Percentiles rank a stretch among this genome's conserved stretches.
Conservation (phyloP, 30 jellyfish, hydroid and myxozoan species). For the Catostylus mosaicus region DNA sequence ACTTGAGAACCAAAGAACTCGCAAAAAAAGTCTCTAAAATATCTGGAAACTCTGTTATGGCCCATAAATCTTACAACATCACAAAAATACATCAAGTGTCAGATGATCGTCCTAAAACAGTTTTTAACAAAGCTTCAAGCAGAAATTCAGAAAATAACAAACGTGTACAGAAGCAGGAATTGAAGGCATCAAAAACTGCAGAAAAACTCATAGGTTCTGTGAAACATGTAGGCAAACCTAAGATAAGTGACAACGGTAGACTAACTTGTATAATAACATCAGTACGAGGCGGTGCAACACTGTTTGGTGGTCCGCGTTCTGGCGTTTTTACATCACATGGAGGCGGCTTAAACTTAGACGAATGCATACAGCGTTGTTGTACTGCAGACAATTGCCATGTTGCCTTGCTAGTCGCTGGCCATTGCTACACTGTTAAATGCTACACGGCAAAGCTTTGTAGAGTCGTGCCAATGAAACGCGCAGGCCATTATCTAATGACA, state of each 20-base stretch:
- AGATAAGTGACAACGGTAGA: constrained; percentile 24
- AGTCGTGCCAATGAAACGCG: constrained; percentile 74
- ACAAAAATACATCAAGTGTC: too few species aligned
- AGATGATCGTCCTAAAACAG: too few species aligned
- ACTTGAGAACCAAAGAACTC: constrained; percentile 37
- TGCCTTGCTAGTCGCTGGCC: constrained; percentile 75
- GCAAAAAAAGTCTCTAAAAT: constrained; percentile 26
- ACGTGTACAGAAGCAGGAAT: neutral
- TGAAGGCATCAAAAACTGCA: neutral
- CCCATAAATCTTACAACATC: too few species aligned
- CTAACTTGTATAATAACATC: constrained; percentile 77
- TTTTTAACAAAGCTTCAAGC: too few species aligned
- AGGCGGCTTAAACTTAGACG: constrained; percentile 39
- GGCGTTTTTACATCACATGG: constrained; percentile 75
- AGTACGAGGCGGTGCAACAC: constrained; percentile 65
- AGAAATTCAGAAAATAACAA: neutral
- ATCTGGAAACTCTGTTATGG: neutral
- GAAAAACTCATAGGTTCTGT: constrained; percentile 6
- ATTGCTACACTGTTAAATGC: constrained; percentile 87
- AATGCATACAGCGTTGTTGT: constrained; percentile 88
- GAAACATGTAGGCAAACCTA: neutral
- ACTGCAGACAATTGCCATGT: constrained; percentile 73
- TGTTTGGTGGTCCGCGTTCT: constrained; percentile 91
- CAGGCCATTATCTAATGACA: constrained; percentile 71
- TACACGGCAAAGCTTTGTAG: constrained; percentile 60